Percentiles rank a stretch among this genome's conserved stretches.
These are phyloP conservation scores for Lingula anatina DNA, from an alignment of 2,888 invertebrate species.

Conservation along the genomic window DNA sequence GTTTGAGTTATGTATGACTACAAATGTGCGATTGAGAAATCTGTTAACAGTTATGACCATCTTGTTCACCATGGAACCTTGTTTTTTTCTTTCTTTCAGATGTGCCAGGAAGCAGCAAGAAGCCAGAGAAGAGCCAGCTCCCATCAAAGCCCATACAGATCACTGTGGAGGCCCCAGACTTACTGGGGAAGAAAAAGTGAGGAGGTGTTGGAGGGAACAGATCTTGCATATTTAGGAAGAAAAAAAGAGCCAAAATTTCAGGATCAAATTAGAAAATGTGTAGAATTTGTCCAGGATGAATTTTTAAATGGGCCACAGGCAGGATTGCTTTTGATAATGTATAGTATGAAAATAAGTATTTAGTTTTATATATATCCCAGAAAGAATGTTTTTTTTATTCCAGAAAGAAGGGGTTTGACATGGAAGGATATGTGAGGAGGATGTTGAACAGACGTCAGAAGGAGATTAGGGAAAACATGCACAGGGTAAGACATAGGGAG, in stretches of 20 bases:
- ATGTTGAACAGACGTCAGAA: constrained; percentile 73
- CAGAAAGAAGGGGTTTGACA: constrained; percentile 63
- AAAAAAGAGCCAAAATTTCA: too few species aligned
- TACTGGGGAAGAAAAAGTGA: constrained; percentile 50
- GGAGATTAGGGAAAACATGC: constrained; percentile 72
- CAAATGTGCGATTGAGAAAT: too few species aligned
- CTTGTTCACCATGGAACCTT: too few species aligned
- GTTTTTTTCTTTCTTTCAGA: constrained; percentile 11
- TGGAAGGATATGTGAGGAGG: constrained; percentile 71
- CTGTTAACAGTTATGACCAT: too few species aligned
- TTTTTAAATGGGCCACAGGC: too few species aligned
- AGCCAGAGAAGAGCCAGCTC: constrained; percentile 34
- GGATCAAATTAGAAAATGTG: too few species aligned
- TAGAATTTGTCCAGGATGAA: too few species aligned
- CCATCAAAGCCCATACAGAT: constrained; percentile 73
- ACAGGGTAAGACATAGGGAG: constrained; percentile 88
- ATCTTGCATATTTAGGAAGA: too few species aligned
- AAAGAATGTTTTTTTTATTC: constrained; percentile 4
- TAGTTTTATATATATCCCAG: too few species aligned
- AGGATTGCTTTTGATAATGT: too few species aligned
- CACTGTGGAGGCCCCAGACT: constrained; percentile 63
- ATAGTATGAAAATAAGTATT: too few species aligned
- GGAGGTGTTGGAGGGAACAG: background rate
- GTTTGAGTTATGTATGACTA: too few species aligned
- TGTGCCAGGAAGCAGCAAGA: constrained; percentile 14